Conservation (phyloP, 2,888 invertebrate species). For the Andrena camellia region DNA sequence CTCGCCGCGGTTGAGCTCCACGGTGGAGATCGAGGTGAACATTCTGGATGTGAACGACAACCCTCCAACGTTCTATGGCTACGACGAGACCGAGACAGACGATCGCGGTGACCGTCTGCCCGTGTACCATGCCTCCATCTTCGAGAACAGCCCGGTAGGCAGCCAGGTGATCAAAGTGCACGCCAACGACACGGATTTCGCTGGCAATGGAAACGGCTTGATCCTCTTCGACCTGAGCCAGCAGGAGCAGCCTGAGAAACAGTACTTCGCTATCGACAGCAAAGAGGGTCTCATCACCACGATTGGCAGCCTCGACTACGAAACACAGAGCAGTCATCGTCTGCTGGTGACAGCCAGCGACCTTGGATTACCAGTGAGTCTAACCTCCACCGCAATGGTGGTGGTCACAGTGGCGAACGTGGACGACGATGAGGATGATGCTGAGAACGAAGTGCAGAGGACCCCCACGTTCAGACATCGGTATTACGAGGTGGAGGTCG, state of each 20-base stretch:
- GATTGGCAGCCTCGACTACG: slow-evolving; percentile 90
- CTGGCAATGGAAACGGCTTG: slow-evolving; percentile 94
- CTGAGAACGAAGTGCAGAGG: slow-evolving; percentile 82
- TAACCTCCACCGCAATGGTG: slow-evolving; percentile 92
- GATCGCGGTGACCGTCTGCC: slow-evolving; percentile 86
- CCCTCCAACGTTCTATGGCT: slow-evolving; percentile 92
- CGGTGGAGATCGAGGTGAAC: slow-evolving; percentile 92
- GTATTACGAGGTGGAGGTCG: slow-evolving; percentile 93
- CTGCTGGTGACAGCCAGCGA: slow-evolving; percentile 94
- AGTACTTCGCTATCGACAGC: slow-evolving; percentile 92
- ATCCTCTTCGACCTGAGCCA: slow-evolving; percentile 92
- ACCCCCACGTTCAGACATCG: slow-evolving; percentile 87
- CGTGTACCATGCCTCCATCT: slow-evolving; percentile 91
- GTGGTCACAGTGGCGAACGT: slow-evolving; percentile 90
- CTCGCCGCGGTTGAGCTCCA: slow-evolving; percentile 88
- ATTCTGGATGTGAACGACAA: slow-evolving; percentile 95
- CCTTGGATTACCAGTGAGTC: slow-evolving; percentile 91
- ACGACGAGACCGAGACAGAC: slow-evolving; percentile 88
- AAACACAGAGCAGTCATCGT: slow-evolving; percentile 88
- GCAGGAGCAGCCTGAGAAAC: slow-evolving; percentile 84
- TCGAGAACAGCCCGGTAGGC: slow-evolving; percentile 92
- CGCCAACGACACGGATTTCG: slow-evolving; percentile 94
- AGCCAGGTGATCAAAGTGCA: slow-evolving; percentile 91
- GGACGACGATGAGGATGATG: slow-evolving; percentile 87
- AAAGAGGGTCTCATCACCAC: slow-evolving; percentile 94